These are phyloP conservation scores for Aphelenchoides avenae DNA, from an alignment of 1,140 invertebrate genomes.

Conservation along the genomic window DNA sequence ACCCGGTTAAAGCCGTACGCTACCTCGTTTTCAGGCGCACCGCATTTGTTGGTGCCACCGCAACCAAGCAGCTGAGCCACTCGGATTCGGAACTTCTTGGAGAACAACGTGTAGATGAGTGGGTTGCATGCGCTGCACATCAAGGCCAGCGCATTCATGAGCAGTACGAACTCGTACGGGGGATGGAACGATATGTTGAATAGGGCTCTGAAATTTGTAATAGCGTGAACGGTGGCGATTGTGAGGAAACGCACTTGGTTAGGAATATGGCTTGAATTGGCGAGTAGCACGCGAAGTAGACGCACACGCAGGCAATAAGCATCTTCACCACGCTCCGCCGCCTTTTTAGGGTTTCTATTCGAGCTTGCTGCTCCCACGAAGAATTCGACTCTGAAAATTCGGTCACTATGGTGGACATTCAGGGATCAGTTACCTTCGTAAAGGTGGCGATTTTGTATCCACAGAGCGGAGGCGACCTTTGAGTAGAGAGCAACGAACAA, in stretches of 20 bases:
- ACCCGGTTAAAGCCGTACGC: too few relatives aligned
- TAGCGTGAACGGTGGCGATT: too few relatives aligned
- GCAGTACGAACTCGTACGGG: conserved; percentile 51
- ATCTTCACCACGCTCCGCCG: conserved; percentile 56
- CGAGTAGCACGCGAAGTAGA: conserved; percentile 58
- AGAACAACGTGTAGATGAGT: conserved; percentile 58
- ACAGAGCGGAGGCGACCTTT: conserved; percentile 46
- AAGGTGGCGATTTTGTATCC: conserved; percentile 52
- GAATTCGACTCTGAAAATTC: conserved; percentile 2
- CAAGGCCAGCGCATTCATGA: conserved; percentile 56
- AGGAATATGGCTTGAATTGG: conserved; percentile 58
- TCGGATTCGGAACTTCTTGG: conserved; percentile 44
- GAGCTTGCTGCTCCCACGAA: conserved; percentile 11
- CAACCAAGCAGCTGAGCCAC: conserved; percentile 26
- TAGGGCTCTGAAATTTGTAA: conserved; percentile 19
- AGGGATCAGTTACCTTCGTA: conserved; percentile 46
- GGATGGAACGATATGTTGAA: conserved; percentile 31
- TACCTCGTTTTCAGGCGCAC: too few relatives aligned
- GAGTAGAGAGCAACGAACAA: conserved; percentile 50
- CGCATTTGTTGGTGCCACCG: too few relatives aligned
- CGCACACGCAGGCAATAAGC: conserved; percentile 56
- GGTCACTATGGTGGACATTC: too few relatives aligned
- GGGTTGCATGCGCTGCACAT: conserved; percentile 55
- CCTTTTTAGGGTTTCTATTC: conserved; percentile 42
- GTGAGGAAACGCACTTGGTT: conserved; percentile 46